phyloP scores from a whole-genome alignment of 2,113 vertebrate species.

The Ascaphus truei region DNA sequence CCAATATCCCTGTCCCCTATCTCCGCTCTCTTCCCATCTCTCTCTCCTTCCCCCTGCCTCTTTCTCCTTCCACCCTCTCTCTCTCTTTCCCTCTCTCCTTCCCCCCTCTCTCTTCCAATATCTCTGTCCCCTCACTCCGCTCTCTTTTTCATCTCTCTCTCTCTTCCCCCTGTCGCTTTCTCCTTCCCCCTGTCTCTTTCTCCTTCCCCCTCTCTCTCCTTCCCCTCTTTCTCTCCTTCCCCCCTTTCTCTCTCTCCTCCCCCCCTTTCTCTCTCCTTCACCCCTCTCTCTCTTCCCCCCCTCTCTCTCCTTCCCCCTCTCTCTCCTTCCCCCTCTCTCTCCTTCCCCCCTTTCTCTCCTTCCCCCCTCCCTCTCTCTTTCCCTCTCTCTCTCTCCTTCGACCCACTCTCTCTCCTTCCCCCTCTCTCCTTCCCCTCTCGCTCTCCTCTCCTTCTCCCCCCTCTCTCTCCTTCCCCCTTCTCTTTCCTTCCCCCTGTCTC shows the following conservation, averaged over 20 bases:
- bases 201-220: neutral
- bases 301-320: neutral
- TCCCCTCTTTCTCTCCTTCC: neutral
- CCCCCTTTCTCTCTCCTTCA: neutral
- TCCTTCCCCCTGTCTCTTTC: neutral
- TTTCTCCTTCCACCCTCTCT: neutral
- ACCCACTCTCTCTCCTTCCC: neutral
- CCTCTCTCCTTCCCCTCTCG: neutral
- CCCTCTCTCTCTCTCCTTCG: neutral
- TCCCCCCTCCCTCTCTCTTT: neutral
- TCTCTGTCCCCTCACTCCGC: neutral
- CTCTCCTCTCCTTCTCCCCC: constrained; percentile 24
- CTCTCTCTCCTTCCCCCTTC: neutral
- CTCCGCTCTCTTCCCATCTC: neutral
- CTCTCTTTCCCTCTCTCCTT: neutral
- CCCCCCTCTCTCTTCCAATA: neutral
- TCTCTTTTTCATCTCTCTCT: neutral
- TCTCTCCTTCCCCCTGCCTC: neutral
- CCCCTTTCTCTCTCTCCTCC: neutral
- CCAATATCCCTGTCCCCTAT: too few relatives aligned
- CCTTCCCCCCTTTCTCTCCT: neutral
- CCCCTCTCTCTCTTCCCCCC: neutral
- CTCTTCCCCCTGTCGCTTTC: neutral
- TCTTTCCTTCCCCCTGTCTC: too few relatives aligned
- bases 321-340: neutral